These are phyloP conservation scores for Eurosta solidaginis DNA, from an alignment of 1,140 invertebrate species.

Conservation along the genomic window DNA sequence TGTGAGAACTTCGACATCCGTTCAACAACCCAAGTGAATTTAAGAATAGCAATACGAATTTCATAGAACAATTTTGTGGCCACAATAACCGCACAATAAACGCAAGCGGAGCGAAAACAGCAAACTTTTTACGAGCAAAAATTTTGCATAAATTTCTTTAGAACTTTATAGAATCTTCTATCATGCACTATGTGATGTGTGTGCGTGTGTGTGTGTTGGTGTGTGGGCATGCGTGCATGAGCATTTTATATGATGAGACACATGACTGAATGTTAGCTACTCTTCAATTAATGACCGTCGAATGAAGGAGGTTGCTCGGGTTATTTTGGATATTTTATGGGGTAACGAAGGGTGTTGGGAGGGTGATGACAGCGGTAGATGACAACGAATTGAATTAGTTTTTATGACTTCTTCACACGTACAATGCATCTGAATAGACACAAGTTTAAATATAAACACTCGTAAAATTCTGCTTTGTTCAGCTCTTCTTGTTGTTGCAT, in stretches of 20 bases:
- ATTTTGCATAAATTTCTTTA: not conserved
- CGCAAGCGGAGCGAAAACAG: too few species aligned
- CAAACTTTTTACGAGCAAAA: not conserved
- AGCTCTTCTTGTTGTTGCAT: too few species aligned
- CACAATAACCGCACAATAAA: too few species aligned
- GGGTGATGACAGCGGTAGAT: not conserved
- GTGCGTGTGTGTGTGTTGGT: too few species aligned
- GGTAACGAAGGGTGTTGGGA: too few species aligned
- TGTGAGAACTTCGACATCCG: too few species aligned
- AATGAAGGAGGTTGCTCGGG: not conserved
- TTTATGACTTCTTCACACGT: conserved; percentile 8
- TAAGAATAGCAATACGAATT: too few species aligned
- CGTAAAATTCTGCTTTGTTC: not conserved
- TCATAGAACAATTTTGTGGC: too few species aligned
- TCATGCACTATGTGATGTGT: too few species aligned
- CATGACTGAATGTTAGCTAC: not conserved
- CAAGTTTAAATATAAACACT: not conserved
- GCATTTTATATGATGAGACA: not conserved
- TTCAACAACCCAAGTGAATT: too few species aligned
- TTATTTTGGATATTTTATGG: too few species aligned
- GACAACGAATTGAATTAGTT: conserved; percentile 20
- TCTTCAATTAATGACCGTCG: not conserved
- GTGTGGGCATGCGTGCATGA: not conserved
- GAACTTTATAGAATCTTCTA: not conserved
- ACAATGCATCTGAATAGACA: not conserved